These are phyloP conservation scores for Pelobates fuscus DNA, from an alignment of 2,113 vertebrate species.

Conservation along the genomic window DNA sequence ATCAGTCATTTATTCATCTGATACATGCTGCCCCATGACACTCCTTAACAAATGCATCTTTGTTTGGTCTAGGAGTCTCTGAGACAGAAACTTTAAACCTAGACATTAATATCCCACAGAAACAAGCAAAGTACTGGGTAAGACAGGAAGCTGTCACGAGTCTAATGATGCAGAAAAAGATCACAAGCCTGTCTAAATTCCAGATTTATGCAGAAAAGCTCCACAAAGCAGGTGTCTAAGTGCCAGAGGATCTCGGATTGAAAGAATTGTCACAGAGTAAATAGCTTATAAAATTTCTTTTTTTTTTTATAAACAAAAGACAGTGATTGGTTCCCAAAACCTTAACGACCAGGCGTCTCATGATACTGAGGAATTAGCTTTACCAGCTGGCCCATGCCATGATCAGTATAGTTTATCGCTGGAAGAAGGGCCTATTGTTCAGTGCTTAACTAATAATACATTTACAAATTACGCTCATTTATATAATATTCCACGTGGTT, in stretches of 20 bases:
- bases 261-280: background rate
- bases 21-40: constrained; percentile 72
- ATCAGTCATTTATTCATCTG: constrained; percentile 73
- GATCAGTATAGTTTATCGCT: too few relatives aligned
- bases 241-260: background rate
- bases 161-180: constrained; percentile 72
- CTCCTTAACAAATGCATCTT: constrained; percentile 69
- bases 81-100: constrained; percentile 63
- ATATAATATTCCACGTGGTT: too few relatives aligned
- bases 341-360: too few relatives aligned
- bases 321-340: too few relatives aligned
- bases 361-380: too few relatives aligned
- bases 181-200: constrained; percentile 63
- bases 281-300: too few relatives aligned
- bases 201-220: constrained; percentile 28
- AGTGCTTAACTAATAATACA: too few relatives aligned
- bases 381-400: too few relatives aligned
- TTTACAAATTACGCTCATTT: too few relatives aligned
- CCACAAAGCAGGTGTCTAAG: constrained; percentile 36
- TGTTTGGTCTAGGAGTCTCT: constrained; percentile 64
- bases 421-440: too few relatives aligned
- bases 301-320: too few relatives aligned
- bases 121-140: constrained; percentile 55
- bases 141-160: constrained; percentile 70
- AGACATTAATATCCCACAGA: constrained; percentile 58